A percentile compares a stretch with the other conserved stretches of the same genome.
Evolutionary conservation across 1,140 invertebrate genomes (phyloP).

Genomic region (Drosophila tristis): DNA sequence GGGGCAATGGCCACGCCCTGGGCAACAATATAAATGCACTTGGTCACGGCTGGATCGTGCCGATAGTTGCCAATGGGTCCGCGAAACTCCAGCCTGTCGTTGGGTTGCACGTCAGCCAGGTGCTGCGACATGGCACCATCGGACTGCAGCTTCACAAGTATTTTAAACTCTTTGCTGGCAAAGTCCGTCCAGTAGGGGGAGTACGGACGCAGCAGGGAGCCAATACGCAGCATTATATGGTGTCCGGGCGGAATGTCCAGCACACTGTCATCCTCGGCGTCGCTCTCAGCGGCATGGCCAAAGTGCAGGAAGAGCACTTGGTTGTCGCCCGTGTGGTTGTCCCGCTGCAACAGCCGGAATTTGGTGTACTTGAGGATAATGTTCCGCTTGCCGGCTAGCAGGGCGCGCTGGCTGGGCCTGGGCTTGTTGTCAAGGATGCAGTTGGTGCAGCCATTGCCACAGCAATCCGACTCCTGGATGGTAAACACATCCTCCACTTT

Average conservation of each 20-base stretch:
- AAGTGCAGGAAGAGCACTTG: conserved; percentile 65
- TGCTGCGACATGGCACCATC: conserved; percentile 66
- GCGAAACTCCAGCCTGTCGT: conserved; percentile 68
- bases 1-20: conserved; percentile 81
- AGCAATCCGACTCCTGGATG: conserved; percentile 60
- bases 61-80: conserved; percentile 73
- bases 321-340: conserved; percentile 12
- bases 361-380: conserved; percentile 54
- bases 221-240: conserved; percentile 73
- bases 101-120: conserved; percentile 27
- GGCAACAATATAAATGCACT: conserved; percentile 55
- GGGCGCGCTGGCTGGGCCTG: conserved; percentile 39
- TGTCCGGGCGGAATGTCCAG: conserved; percentile 73
- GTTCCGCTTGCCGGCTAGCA: conserved; percentile 61
- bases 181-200: conserved; percentile 76
- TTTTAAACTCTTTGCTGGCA: conserved; percentile 62
- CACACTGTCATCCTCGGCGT: conserved; percentile 28
- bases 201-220: conserved; percentile 62
- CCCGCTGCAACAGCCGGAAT: conserved; percentile 51
- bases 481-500: conserved; percentile 19
- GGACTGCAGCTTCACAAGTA: conserved; percentile 69
- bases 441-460: conserved; percentile 81
- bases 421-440: conserved; percentile 74
- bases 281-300: neutral
- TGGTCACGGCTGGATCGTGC: conserved; percentile 28